Conservation (phyloP, 2,888 invertebrate genomes). For the Phyllotreta cruciferae region DNA sequence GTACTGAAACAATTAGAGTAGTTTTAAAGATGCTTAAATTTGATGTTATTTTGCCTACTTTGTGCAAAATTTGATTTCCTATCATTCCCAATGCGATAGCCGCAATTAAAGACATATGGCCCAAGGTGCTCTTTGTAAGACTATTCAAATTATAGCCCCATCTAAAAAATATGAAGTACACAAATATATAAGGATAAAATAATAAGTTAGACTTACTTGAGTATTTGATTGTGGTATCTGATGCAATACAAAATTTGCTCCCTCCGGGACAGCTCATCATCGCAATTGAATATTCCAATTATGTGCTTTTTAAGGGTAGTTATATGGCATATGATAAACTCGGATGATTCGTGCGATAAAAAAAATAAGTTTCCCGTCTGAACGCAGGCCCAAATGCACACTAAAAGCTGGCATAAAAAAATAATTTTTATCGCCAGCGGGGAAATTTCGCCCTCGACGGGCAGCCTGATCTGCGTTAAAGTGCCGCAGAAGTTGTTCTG, state of each 20-base stretch:
- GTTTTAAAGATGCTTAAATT: not conserved
- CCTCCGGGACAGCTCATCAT: constrained; percentile 13
- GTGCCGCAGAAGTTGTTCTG: constrained; percentile 29
- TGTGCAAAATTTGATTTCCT: constrained; percentile 30
- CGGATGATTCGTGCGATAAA: constrained; percentile 30
- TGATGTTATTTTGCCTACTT: not conserved
- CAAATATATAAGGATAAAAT: not conserved
- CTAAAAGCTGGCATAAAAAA: constrained; percentile 19
- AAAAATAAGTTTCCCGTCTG: constrained; percentile 24
- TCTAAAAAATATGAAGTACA: constrained; percentile 9
- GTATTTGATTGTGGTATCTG: constrained; percentile 35
- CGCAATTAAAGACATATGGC: constrained; percentile 31
- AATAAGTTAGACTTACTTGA: constrained; percentile 21
- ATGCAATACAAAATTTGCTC: constrained; percentile 27
- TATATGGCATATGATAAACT: constrained; percentile 30
- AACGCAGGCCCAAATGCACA: constrained; percentile 17
- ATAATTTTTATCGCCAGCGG: constrained; percentile 17
- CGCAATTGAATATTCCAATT: constrained; percentile 22
- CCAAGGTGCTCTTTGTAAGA: constrained; percentile 28
- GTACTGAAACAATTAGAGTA: constrained; percentile 3
- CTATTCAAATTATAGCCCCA: constrained; percentile 26
- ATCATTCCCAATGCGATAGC: constrained; percentile 34
- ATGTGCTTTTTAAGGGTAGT: constrained; percentile 29
- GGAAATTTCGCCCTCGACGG: constrained; percentile 23
- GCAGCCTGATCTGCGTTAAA: constrained; percentile 29